A percentile compares a stretch with the other conserved stretches of the same genome.
phyloP scores from a whole-genome alignment of 2,113 vertebrate species.

The Dinomys branickii region DNA sequence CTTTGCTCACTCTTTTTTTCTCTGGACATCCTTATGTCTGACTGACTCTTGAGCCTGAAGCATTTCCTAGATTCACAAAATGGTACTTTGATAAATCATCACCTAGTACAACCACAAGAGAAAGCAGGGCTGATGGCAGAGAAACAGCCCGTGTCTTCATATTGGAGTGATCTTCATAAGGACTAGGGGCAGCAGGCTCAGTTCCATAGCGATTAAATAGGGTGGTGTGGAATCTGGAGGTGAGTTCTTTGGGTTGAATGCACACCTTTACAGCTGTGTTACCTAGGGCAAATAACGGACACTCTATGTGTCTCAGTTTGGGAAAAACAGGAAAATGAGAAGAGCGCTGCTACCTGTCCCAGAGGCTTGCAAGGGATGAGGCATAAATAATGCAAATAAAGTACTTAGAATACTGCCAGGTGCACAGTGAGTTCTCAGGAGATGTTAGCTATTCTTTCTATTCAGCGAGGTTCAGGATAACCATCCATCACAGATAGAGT shows the following conservation, averaged over 20 bases:
- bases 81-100: not conserved
- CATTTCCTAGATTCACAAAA: not conserved
- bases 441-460: slow-evolving; percentile 50
- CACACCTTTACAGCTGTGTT: not conserved
- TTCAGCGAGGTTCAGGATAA: not conserved
- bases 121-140: not conserved
- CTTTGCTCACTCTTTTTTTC: not conserved
- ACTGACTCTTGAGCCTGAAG: not conserved
- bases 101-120: not conserved
- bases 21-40: not conserved
- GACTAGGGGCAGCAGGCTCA: not conserved
- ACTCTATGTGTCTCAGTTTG: not conserved
- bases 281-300: not conserved
- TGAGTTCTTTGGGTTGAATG: not conserved
- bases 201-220: not conserved
- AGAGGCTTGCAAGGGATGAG: not conserved
- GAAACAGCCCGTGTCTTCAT: not conserved
- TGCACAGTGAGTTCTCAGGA: slow-evolving; percentile 35
- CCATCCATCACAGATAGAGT: slow-evolving; percentile 29
- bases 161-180: not conserved
- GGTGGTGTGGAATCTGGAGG: not conserved
- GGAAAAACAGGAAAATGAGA: slow-evolving; percentile 2
- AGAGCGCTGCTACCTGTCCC: not conserved
- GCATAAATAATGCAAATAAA: not conserved
- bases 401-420: slow-evolving; percentile 10